Percentiles rank a stretch among this genome's conserved stretches.
phyloP scores from a whole-genome alignment of 1,140 invertebrate species.

The Drosophila rufa region DNA sequence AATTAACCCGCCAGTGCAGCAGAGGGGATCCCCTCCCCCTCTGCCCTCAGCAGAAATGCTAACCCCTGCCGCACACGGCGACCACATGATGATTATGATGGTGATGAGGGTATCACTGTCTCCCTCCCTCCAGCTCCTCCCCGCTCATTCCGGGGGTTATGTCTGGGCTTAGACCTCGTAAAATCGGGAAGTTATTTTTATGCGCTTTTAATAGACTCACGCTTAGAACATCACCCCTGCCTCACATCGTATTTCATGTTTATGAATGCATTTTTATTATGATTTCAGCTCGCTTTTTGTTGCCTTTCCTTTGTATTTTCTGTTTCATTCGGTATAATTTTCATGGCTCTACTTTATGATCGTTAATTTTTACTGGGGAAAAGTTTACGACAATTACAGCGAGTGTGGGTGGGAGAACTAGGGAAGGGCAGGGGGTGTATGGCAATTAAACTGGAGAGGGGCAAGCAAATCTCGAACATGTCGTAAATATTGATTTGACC shows the following conservation, averaged over 20 bases:
- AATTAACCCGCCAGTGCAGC: constrained; percentile 72
- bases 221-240: constrained; percentile 56
- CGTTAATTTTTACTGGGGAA: constrained; percentile 54
- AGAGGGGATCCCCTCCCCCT: constrained; percentile 10
- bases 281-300: constrained; percentile 54
- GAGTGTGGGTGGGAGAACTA: constrained; percentile 12
- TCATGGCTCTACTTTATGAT: constrained; percentile 67
- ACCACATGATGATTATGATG: constrained; percentile 63
- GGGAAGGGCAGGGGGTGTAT: neutral
- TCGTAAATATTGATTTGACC: constrained; percentile 72
- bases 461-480: constrained; percentile 51
- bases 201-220: constrained; percentile 81
- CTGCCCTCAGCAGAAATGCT: neutral
- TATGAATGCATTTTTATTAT: constrained; percentile 83
- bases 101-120: constrained; percentile 55
- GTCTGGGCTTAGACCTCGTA: constrained; percentile 61
- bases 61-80: constrained; percentile 24
- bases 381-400: constrained; percentile 62
- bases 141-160: constrained; percentile 22
- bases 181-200: constrained; percentile 79
- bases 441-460: constrained; percentile 31
- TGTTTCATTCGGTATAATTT: constrained; percentile 60
- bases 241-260: constrained; percentile 76
- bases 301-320: constrained; percentile 34
- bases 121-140: neutral